Base-by-base conservation (phyloP, 1,140 invertebrate genomes). In the Drosophila setifemur region DNA sequence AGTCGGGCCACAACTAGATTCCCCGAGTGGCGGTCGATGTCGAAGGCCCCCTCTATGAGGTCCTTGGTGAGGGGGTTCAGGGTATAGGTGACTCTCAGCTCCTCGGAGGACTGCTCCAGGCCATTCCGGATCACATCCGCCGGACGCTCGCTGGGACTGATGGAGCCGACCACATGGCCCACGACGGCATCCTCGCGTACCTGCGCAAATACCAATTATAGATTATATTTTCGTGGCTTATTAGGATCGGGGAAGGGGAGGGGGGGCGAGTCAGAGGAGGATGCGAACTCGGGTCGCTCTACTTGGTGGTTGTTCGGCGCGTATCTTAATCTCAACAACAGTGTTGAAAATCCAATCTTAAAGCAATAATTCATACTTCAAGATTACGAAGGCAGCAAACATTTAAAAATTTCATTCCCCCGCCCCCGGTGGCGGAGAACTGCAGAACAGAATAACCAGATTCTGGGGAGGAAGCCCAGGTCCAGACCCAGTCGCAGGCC, bases 21-120 rank as follows among this genome's bases (percentile, higher is more conserved):
- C 0, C 97, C 96, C 0, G 95, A 95, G 40, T 94, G 94, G 33
- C 95, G 92, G 78, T 98, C 96, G 11, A 99, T 96, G 88, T 96
- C 95, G 91, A 98, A 98, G 1, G 95, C 95, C 5, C 94, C 95
- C 40, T 94, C 94, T 8, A 93, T 92, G 53, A 92, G 91, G 42
- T 95, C 92, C 3, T 93, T 93, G 25, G 93, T 94, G 5, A 95
- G 69, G 0, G 95, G 93, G 81, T 95, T 93, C 14, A 97, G 91
- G 2, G 95, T 94, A 90, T 97, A 97, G 1, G 95, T 96, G 40
- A 97, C 93, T 60, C 96, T 95, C 48, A 95, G 94, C 61, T 93
- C 93, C n/a, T 53, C 50, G 2, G 19, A 31, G n/a, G 39, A 26
- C 37, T 40, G 43, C 4, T 73, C 74, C 26, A 77, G 45, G 12